Base-by-base conservation (phyloP, 2,797 vertebrate genomes). In the Delichon dasypus region DNA sequence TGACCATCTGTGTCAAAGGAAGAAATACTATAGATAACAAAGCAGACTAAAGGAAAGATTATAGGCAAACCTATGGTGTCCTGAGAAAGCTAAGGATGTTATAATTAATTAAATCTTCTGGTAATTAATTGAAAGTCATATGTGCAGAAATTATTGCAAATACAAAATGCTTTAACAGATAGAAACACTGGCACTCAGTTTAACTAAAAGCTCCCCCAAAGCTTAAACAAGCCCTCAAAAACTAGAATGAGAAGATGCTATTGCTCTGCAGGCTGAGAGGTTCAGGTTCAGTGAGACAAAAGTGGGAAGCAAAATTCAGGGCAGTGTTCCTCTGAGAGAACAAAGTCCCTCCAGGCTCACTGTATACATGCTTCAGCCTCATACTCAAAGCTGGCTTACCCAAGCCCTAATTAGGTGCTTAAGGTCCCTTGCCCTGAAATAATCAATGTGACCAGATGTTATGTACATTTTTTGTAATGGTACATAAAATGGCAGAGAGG, bases 321-420 rank as follows among this genome's bases (percentile, higher is more conserved):
- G n/a, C 14, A 25, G 20, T 6, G 21, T 38, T 77, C 15, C 72
- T 58, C 53, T 44, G 32, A 38, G 61, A 80, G 47, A 87, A 66
- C 16, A 51, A 60, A 68, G 66, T 29, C 34, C 27, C 36, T 86
- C 40, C 45, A 57, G 26, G 27, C 21, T 90, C 48, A n/a, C 7
- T 19, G 4, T 0, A 0, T 9, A 58, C 30, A 13, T 76, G 21
- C n/a, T 66, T 66, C 6, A 1, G 27, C 32, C 62, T 62, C 29
- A 42, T 62, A 11, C 53, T 83, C 44, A 88, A 88, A 66, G 29
- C 44, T 71, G 44, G 14, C 21, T 77, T 62, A 68, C 32, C 34
- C 60, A 67, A 84, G 16, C 27, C 45, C 45, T 60, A 60, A 50
- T 60, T 65, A 79, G 29, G 8, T 86, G 66, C 23, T 64, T 72